Evolutionary conservation across 2,797 vertebrate genomes (phyloP), one percentile per base, ranked within the genome.

Genomic region (Sebastes melanostomus): DNA sequence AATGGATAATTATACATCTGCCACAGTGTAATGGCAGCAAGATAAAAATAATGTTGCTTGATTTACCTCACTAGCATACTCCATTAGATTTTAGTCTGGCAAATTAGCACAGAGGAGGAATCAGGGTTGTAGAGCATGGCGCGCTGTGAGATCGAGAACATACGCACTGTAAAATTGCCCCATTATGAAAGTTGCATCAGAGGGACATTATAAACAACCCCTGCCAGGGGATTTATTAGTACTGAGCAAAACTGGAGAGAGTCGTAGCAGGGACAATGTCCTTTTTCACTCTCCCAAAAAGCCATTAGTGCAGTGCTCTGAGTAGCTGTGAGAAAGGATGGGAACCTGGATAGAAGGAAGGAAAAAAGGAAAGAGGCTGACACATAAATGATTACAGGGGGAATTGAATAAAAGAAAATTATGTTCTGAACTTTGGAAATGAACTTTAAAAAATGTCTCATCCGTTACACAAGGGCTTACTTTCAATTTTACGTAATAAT

Each of bases 1-100:
- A 94, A 94, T 91, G 90, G 88, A 90, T 93, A 88, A 86, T 94
- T 95, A 93, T 93, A 89, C 91, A 94, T 94, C 92, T 94, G 92
- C 87, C 91, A 91, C 82, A 66, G 88, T 83, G 76, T 88, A 89
- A 93, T 93, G 85, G 90, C 82, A 78, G 86, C 36, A 65, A 92
- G 88, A 90, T 90, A 84, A 90, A 90, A 89, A 84, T 88, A 88
- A 92, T 79, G 74, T 81, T 72, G 87, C 89, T 87, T 95, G 93
- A 94, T 94, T 94, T 94, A 94, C 89, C 72, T 94, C 91, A 59
- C 83, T 91, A 86, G 88, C 86, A 88, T 87, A 92, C 90, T 85
- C 88, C 92, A 93, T 94, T 93, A 92, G 85, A 95, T 94, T 92
- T 90, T 89, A 90, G 90, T 88, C 90, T 90, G 81, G 78, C 29